These are phyloP conservation scores for Malurus melanocephalus DNA, from an alignment of 2,113 vertebrate species.

Conservation along the genomic window DNA sequence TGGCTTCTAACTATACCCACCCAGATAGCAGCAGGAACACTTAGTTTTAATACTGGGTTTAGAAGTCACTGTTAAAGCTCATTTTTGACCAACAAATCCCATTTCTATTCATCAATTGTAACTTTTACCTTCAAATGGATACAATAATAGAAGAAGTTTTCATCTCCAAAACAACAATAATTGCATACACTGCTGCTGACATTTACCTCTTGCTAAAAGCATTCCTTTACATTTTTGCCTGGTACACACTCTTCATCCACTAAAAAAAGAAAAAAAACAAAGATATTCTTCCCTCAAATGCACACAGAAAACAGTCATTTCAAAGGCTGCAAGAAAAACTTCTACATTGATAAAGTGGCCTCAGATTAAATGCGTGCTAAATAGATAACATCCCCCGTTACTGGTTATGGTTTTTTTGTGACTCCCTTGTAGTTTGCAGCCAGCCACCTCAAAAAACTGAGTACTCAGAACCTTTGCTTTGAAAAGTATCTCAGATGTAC, in stretches of 20 bases:
- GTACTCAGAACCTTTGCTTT: background rate
- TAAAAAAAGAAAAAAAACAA: background rate
- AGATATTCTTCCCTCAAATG: background rate
- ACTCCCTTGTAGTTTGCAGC: background rate
- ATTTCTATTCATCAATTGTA: background rate
- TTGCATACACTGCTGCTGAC: background rate
- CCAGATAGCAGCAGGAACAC: background rate
- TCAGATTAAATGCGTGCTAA: background rate
- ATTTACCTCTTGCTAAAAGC: background rate
- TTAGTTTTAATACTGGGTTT: background rate
- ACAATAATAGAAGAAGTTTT: background rate
- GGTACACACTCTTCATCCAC: background rate
- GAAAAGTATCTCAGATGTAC: background rate
- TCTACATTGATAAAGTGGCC: background rate
- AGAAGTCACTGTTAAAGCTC: background rate
- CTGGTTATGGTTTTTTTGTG: fast-evolving
- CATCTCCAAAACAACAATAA: background rate
- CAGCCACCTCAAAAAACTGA: background rate
- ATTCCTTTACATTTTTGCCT: background rate
- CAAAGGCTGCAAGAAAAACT: background rate
- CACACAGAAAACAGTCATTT: background rate
- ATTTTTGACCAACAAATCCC: background rate
- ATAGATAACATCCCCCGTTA: background rate
- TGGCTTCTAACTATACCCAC: background rate
- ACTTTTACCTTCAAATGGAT: background rate